Percentiles rank a stretch among this genome's conserved stretches.
Conservation (phyloP, 2,113 vertebrate species). For the Oncorhynchus gorbuscha region DNA sequence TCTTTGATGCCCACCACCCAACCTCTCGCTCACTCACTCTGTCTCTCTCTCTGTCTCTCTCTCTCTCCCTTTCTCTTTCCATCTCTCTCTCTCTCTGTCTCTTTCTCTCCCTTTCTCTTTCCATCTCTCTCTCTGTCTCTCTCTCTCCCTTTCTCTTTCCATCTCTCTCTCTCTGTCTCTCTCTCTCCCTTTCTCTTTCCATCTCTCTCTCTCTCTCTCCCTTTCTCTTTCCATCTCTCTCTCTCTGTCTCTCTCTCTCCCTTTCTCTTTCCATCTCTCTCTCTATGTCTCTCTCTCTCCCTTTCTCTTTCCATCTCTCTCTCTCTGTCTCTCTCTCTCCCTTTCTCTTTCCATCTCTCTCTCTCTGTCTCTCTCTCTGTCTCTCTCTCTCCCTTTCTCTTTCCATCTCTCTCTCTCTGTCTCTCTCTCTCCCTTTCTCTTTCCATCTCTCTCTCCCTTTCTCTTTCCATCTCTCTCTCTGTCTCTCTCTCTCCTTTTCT, state of each 20-base stretch:
- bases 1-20: no score
- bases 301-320: no score
- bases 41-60: no score
- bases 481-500: constrained; percentile 23
- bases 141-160: neutral
- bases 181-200: accelerated
- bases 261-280: no score
- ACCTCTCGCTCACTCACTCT: no score
- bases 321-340: neutral
- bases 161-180: neutral
- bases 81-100: neutral
- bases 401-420: no score
- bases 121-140: neutral
- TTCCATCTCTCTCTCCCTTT: neutral
- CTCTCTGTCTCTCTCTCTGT: neutral
- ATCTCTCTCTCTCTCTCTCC: no score
- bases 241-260: neutral
- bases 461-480: no score
- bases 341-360: neutral
- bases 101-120: constrained; percentile 35
- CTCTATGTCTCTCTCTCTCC: no score
- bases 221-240: no score
- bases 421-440: no score
- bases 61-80: no score
- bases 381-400: accelerated